Conservation (phyloP, 2,888 invertebrate species). For the Nomada lathburiana region DNA sequence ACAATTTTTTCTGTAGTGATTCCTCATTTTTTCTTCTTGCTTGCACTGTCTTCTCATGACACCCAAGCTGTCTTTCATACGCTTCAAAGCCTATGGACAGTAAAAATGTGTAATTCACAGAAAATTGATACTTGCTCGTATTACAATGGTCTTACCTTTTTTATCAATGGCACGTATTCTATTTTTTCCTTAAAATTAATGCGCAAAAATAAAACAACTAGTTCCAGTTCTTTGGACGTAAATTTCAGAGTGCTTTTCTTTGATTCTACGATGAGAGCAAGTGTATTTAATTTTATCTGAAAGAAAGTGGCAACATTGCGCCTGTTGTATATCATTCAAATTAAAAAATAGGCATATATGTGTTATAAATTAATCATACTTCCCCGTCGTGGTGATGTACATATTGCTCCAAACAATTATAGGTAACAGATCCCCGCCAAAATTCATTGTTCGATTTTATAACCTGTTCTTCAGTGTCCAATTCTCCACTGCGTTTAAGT, state of each 20-base stretch:
- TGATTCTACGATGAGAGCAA: constrained; percentile 90
- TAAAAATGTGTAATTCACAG: background rate
- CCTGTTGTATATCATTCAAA: background rate
- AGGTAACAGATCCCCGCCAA: constrained; percentile 87
- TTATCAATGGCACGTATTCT: constrained; percentile 88
- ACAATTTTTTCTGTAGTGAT: constrained; percentile 17
- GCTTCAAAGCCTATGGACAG: constrained; percentile 81
- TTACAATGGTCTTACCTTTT: constrained; percentile 86
- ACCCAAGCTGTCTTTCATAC: constrained; percentile 85
- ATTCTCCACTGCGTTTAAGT: constrained; percentile 72
- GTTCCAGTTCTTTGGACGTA: constrained; percentile 87
- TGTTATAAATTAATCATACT: constrained; percentile 84
- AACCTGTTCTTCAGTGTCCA: constrained; percentile 70
- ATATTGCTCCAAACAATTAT: constrained; percentile 85
- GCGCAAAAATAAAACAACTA: constrained; percentile 87
- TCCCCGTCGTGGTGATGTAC: constrained; percentile 87
- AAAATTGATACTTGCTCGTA: too few species aligned
- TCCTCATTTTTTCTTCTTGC: constrained; percentile 56
- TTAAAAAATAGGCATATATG: constrained; percentile 35
- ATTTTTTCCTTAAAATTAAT: constrained; percentile 91
- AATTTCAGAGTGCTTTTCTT: constrained; percentile 90
- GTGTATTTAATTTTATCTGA: constrained; percentile 89
- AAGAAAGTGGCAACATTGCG: constrained; percentile 55
- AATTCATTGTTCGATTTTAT: constrained; percentile 50
- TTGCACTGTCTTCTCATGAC: constrained; percentile 71